A percentile compares a stretch with the other conserved stretches of the same genome.
Evolutionary conservation across 2,797 vertebrate species (phyloP).

Genomic region (Hirundo rustica): DNA sequence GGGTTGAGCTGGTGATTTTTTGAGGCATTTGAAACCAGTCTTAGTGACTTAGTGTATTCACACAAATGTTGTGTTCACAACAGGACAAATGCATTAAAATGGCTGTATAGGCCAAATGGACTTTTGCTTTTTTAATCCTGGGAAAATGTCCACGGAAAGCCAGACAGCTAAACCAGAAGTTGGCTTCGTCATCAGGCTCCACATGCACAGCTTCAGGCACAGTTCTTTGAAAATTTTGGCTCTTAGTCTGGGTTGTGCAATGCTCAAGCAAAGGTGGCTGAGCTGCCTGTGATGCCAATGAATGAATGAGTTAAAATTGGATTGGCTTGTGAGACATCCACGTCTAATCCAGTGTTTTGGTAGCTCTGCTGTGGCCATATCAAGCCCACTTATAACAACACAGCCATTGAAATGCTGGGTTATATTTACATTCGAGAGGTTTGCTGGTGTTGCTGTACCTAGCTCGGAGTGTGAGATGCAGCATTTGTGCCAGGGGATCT

Average conservation of each 20-base stretch:
- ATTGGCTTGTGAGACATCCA: background rate
- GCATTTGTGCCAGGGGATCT: background rate
- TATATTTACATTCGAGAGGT: background rate
- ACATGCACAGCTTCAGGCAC: background rate
- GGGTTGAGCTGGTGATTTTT: background rate
- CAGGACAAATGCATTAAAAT: background rate
- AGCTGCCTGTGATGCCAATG: background rate
- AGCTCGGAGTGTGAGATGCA: background rate
- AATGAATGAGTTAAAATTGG: slow-evolving; percentile 45
- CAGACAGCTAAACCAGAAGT: background rate
- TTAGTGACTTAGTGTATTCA: background rate
- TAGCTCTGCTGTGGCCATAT: background rate
- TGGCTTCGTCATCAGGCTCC: background rate
- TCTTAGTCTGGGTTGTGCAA: background rate
- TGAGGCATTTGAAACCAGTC: background rate
- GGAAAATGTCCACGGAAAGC: background rate
- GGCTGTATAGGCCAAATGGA: background rate
- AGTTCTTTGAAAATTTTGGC: background rate
- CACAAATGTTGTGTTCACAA: background rate
- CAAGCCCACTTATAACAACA: background rate
- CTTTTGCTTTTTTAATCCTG: background rate
- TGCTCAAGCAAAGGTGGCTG: background rate
- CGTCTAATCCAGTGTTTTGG: background rate
- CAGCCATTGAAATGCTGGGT: background rate
- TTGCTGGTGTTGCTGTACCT: background rate